A percentile compares a stretch with the other conserved stretches of the same genome.
phyloP scores from a whole-genome alignment of 2,888 invertebrate species.

The Pristionchus entomophagus region DNA sequence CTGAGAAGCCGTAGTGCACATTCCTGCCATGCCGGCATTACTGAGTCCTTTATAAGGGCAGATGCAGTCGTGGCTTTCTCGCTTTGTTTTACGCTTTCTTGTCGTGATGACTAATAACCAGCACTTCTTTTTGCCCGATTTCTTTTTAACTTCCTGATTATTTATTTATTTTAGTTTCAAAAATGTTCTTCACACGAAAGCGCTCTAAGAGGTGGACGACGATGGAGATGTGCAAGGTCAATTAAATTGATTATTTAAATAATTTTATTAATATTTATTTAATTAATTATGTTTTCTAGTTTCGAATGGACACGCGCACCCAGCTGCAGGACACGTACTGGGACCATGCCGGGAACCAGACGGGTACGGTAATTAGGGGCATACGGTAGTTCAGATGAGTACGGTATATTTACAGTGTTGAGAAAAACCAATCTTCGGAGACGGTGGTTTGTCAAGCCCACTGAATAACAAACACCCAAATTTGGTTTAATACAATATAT shows the following conservation, averaged over 20 bases:
- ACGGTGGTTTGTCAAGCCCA: too few relatives aligned
- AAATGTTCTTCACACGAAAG: slow-evolving; percentile 30
- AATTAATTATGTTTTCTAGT: not conserved
- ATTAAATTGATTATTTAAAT: too few relatives aligned
- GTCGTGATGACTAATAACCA: too few relatives aligned
- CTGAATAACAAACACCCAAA: too few relatives aligned
- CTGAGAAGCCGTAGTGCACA: not conserved
- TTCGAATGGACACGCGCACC: not conserved
- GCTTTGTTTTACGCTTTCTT: not conserved
- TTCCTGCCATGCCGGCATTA: not conserved
- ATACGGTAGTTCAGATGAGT: too few relatives aligned
- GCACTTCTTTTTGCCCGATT: too few relatives aligned
- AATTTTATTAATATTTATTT: not conserved
- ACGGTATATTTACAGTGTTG: too few relatives aligned
- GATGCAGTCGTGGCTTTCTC: not conserved
- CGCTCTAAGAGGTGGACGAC: slow-evolving; percentile 23
- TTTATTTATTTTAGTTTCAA: not conserved
- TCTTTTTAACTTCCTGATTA: too few relatives aligned
- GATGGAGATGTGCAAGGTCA: slow-evolving; percentile 23
- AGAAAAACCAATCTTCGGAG: too few relatives aligned
- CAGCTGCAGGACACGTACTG: slow-evolving; percentile 11
- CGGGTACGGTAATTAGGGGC: not conserved
- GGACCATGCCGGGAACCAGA: slow-evolving; percentile 35
- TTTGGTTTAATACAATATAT: too few relatives aligned
- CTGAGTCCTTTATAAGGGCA: not conserved